These are phyloP conservation scores for Selene dorsalis DNA, from an alignment of 2,797 vertebrate species.

Conservation along the genomic window DNA sequence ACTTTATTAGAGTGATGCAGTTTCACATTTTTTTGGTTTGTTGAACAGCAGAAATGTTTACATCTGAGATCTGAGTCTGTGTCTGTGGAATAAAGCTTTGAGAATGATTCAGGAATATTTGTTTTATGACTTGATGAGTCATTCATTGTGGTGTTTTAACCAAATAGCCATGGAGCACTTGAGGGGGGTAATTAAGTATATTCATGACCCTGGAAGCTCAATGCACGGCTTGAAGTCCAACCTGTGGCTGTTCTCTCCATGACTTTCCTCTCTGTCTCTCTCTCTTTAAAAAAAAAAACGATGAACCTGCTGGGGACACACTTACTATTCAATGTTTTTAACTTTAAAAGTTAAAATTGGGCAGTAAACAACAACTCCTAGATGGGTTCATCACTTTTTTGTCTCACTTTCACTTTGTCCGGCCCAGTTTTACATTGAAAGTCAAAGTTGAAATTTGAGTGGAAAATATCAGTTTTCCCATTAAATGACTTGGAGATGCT, in stretches of 20 bases:
- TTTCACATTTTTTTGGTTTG: constrained; percentile 4
- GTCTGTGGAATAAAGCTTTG: constrained; percentile 26
- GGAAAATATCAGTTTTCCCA: not conserved
- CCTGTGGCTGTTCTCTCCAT: no score
- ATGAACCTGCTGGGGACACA: no score
- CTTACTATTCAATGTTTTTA: no score
- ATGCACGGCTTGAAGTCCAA: no score
- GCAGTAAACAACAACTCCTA: no score
- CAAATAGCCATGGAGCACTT: not conserved
- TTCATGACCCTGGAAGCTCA: no score
- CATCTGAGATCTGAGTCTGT: not conserved
- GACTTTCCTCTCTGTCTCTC: no score
- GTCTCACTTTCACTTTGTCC: no score
- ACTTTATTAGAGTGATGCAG: constrained; percentile 3
- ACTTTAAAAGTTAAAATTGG: no score
- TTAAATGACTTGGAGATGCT: not conserved
- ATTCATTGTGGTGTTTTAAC: not conserved
- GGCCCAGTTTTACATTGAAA: not conserved
- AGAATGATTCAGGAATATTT: not conserved
- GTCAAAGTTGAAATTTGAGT: not conserved
- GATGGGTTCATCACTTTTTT: no score
- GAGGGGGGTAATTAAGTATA: no score
- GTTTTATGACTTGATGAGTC: not conserved
- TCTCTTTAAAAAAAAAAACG: no score
- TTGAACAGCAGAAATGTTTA: constrained; percentile 23